Base-by-base conservation (phyloP, 2,797 vertebrate species). In the Notamacropus eugenii region DNA sequence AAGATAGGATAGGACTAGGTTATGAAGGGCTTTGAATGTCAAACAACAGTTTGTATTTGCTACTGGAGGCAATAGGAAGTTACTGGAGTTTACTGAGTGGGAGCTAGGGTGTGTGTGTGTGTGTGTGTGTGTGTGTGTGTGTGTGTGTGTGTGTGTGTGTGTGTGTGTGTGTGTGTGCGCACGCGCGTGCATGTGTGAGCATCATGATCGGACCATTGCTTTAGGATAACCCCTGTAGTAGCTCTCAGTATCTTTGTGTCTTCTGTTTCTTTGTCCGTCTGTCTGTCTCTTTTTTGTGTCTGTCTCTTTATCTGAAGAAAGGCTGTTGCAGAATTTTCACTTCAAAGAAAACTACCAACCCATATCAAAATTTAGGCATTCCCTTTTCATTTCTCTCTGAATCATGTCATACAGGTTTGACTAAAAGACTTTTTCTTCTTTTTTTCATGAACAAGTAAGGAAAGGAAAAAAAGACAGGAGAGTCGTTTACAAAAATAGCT, bases 401-500 rank as follows among this genome's bases (percentile, higher is more conserved):
- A 93, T 92, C 62, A 62, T 57, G 62, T 67, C 58, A 57, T 1
- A 96, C 10, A 62, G 1, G 34, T 46, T 46, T 40, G 56, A 59
- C 93, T 92, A 93, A 95, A 95, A 92, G 94, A 24, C 62, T 91
- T 55, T 62, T 58, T 91, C 54, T 54, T 91, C 54, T 91, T 95
- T 96, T 92, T 92, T 93, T 97, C 96, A 74, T 22, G 92, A 93
- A 55, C 87, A 96, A 67, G 22, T 62, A 94, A 96, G 52, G 34
- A 67, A 50, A 95, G 55, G 74, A 96, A 90, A 91, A 94, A 34
- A 95, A 82, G 22, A 96, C 93, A 95, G 93, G 55, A 10, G 5
- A 54, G 59, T 58, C 95, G n/a, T 97, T 96, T 22, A 46, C 96
- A 97, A 95, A 74, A 95, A 87, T 52, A 54, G 54, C 54, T 87